Evolutionary conservation across 2,113 vertebrate species (phyloP).

Genomic region (Amphiprion ocellaris): DNA sequence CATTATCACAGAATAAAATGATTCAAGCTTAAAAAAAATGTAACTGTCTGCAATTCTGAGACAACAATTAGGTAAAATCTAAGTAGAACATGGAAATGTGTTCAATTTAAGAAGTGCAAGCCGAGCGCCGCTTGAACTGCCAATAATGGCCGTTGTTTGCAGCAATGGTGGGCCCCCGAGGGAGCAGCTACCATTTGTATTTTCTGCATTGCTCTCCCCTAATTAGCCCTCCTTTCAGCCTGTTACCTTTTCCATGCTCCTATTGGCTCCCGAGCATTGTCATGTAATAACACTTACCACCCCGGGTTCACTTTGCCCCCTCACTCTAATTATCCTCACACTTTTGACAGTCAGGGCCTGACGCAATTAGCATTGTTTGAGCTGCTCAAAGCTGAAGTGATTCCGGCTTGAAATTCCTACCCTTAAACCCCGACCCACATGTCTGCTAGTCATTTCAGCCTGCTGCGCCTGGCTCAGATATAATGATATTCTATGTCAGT

Average conservation of each 20-base stretch:
- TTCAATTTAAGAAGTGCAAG: constrained; percentile 72
- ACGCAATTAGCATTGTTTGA: constrained; percentile 82
- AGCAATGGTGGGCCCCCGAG: constrained; percentile 68
- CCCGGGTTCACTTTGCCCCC: constrained; percentile 79
- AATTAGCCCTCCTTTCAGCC: constrained; percentile 84
- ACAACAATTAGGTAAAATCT: constrained; percentile 71
- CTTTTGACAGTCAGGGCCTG: constrained; percentile 79
- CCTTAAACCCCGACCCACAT: constrained; percentile 61
- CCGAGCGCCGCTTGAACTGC: constrained; percentile 73
- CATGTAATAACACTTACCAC: constrained; percentile 79
- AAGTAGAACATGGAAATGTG: constrained; percentile 73
- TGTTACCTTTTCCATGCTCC: constrained; percentile 78
- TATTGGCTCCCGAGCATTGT: constrained; percentile 76
- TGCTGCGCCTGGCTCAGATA: constrained; percentile 56
- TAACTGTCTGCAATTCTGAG: constrained; percentile 62
- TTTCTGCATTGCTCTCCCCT: constrained; percentile 79
- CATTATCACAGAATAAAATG: constrained; percentile 48
- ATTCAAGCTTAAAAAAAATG: constrained; percentile 1
- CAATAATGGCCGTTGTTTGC: constrained; percentile 82
- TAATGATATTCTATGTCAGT: constrained; percentile 70
- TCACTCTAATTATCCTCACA: constrained; percentile 81
- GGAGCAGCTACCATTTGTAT: constrained; percentile 74
- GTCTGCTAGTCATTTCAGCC: constrained; percentile 71
- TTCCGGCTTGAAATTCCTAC: constrained; percentile 73
- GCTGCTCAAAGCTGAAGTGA: constrained; percentile 71